Base-by-base conservation (phyloP, 2,797 vertebrate species). In the Catostomus latipinnis region DNA sequence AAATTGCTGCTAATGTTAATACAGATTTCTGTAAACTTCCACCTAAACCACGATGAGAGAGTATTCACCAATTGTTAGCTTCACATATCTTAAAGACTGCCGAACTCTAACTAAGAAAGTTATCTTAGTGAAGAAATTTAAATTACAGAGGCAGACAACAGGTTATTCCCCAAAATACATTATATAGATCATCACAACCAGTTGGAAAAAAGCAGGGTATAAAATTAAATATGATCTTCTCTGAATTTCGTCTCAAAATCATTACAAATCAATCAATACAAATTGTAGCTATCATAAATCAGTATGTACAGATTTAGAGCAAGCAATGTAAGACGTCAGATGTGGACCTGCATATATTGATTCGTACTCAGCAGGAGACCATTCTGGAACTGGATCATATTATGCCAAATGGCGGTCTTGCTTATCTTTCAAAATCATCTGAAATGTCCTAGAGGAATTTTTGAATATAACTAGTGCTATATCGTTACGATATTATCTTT, bases 161-260 rank as follows among this genome's bases (percentile, higher is more conserved):
- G 76, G 65, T 77, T 71, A 74, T 81, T 82, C 67, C 66, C 66
- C 70, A 80, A 45, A 66, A 60, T 6, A 73, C 61, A 80, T 53
- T 14, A 78, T 71, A 67, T 62, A 78, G 82, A 82, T 84, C 70
- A 77, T 78, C 56, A 83, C 65, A 74, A 83, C 79, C 80, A 43
- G 54, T 63, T 75, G 57, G 45, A 22, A 60, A 22, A 69, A 74
- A 54, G 69, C 71, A 62, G n/a, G 53, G 67, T 63, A 54, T 13
- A 62, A 74, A 54, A 68, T 60, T 43, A 80, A 61, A 80, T 49
- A 52, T 11, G n/a, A 46, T 68, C n/a, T 62, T 69, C 57, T 34
- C 65, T 57, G 78, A 80, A 58, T 50, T 66, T 67, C 61, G 2
- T 75, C 74, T 78, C 50, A 18, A 82, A 86, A 50, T 78, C 66